phyloP scores from a whole-genome alignment of 2,888 invertebrate genomes.

The Eristalinus aeneus region DNA sequence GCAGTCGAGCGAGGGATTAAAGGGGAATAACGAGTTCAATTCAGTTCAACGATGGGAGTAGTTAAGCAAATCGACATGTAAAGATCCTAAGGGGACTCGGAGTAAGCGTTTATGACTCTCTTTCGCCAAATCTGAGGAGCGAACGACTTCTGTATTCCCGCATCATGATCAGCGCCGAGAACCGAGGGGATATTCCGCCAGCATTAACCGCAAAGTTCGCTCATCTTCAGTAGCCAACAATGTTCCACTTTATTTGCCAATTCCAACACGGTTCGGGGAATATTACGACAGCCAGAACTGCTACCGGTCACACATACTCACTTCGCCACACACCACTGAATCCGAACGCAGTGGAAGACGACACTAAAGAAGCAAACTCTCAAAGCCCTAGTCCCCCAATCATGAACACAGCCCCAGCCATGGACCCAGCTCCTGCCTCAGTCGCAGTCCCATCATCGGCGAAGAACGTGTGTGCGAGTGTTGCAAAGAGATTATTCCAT shows the following conservation, averaged over 20 bases:
- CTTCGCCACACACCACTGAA: not conserved
- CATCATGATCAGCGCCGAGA: not conserved
- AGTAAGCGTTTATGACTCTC: slow-evolving; percentile 59
- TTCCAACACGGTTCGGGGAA: slow-evolving; percentile 42
- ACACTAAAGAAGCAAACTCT: not conserved
- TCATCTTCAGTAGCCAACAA: slow-evolving; percentile 41
- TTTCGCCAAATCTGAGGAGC: slow-evolving; percentile 21
- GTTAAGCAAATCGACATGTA: slow-evolving; percentile 65
- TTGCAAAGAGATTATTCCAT: slow-evolving; percentile 49
- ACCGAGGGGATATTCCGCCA: not conserved
- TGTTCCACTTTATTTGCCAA: slow-evolving; percentile 48
- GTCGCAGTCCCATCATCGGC: slow-evolving; percentile 10
- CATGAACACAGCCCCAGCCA: no score
- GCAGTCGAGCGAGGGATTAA: not conserved
- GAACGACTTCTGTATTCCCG: not conserved
- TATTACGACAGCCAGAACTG: slow-evolving; percentile 12
- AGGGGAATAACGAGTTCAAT: slow-evolving; percentile 63
- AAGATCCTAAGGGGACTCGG: slow-evolving; percentile 54
- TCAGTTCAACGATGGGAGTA: slow-evolving; percentile 62
- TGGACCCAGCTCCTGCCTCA: not conserved
- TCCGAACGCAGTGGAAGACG: not conserved
- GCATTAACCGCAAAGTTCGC: slow-evolving; percentile 31
- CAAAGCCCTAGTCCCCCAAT: not conserved
- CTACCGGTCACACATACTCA: not conserved
- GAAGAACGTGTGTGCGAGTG: slow-evolving; percentile 1